Base-by-base conservation (phyloP, 2,113 vertebrate genomes). In the Penelope pileata region DNA sequence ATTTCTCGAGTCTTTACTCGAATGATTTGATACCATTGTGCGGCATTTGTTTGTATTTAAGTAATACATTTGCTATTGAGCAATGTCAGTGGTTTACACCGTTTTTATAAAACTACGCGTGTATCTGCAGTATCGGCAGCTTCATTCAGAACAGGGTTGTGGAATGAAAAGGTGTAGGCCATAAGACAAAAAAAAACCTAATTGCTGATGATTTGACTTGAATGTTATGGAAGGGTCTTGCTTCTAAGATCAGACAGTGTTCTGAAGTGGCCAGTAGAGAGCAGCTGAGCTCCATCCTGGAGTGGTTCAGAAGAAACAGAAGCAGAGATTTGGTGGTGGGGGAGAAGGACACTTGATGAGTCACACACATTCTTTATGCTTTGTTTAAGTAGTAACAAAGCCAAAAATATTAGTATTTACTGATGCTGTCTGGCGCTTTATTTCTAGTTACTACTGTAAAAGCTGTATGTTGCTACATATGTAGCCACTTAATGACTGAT, bases 261-360 rank as follows among this genome's bases (percentile, higher is more conserved):
- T 82, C 47, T 66, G 12, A 29, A 85, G 30, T 30, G 69, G 56
- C 97, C 98, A 98, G 96, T 84, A 99, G 99, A 97, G 98, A 96
- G 98, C 98, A 98, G 90, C 96, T 97, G 83, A 97, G 94, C 88
- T 94, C 70, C 96, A 76, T 83, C 50, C 17, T 83, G 18, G 62
- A 42, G 43, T 21, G 38, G 29, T 86, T 78, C 74, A 64, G 90
- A 77, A 68, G 84, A 56, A 74, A 38, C 50, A 34, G 81, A 42
- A 88, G 48, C 45, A 88, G 64, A 43, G 86, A 80, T 83, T 91
- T 67, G 83, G 79, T 48, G 27, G 1, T 62, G 38, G 42, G 54
- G 29, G 7, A 88, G 66, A 70, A 40, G 53, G 77, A 82, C 54
- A 91, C 86, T 86, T 66, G 77, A 82, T 95, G 86, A 97, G 58